Evolutionary conservation across 2,113 vertebrate species (phyloP).

Genomic region (Amblyornis subalaris): DNA sequence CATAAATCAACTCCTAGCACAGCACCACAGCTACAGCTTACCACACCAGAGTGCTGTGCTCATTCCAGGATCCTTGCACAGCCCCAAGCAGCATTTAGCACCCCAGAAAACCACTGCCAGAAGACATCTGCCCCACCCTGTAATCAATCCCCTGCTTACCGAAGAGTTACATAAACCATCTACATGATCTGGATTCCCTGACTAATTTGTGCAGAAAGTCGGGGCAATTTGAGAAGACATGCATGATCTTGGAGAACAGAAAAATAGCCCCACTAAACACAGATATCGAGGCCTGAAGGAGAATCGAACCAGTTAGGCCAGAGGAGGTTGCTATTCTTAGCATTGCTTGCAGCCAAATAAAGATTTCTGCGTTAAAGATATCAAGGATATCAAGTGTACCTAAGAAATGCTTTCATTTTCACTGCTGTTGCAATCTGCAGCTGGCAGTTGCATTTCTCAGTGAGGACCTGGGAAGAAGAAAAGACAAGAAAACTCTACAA

Average conservation of each 20-base stretch:
- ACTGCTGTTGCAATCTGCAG: background rate
- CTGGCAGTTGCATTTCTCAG: background rate
- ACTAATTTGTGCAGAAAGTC: background rate
- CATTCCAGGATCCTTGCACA: background rate
- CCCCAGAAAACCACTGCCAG: background rate
- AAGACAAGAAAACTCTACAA: background rate
- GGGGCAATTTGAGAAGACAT: background rate
- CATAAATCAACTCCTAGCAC: background rate
- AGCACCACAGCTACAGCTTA: background rate
- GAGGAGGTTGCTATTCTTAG: background rate
- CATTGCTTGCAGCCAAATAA: background rate
- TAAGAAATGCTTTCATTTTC: background rate
- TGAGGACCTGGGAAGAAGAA: background rate
- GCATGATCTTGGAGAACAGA: background rate
- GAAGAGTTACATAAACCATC: background rate
- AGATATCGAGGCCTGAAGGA: background rate
- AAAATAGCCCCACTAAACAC: background rate
- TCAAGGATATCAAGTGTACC: background rate
- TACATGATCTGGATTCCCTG: background rate
- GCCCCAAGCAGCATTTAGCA: background rate
- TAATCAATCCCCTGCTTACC: background rate
- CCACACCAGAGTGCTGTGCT: background rate
- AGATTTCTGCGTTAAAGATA: background rate
- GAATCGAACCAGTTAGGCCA: background rate
- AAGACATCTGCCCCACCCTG: background rate